phyloP scores from a whole-genome alignment of 2,888 invertebrate species.

The Meliscaeva auricollis region DNA sequence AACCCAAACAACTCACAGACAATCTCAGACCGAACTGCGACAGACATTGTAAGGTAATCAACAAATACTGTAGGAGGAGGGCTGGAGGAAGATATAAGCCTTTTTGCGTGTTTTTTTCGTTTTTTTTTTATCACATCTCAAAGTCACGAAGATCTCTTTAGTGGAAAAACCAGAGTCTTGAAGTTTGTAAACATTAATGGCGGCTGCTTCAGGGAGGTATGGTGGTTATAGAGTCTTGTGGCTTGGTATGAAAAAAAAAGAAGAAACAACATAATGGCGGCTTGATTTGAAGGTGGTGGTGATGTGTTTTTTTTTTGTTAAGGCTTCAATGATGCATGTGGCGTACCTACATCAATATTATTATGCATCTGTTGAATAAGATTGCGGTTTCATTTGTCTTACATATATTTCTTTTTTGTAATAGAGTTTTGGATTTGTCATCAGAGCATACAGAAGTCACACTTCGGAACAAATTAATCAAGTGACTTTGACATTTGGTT shows the following conservation, averaged over 20 bases:
- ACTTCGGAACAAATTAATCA: conserved; percentile 55
- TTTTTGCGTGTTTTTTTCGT: conserved; percentile 2
- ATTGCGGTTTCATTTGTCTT: conserved; percentile 70
- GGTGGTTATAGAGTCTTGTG: conserved; percentile 1
- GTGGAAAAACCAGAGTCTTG: conserved; percentile 68
- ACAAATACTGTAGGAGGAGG: conserved; percentile 24
- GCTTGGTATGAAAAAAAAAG: conserved; percentile 2
- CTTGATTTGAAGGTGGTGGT: conserved; percentile 31
- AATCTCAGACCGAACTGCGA: conserved; percentile 16
- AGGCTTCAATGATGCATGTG: conserved; percentile 56
- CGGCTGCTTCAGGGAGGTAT: conserved; percentile 40
- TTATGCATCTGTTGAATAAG: conserved; percentile 44
- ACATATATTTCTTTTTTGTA: background rate
- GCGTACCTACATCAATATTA: conserved; percentile 30
- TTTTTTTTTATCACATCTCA: conserved; percentile 49
- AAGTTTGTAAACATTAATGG: conserved; percentile 67
- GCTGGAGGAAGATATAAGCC: conserved; percentile 17
- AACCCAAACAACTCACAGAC: conserved; percentile 12
- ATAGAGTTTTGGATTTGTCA: conserved; percentile 20
- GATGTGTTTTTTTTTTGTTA: conserved; percentile 53
- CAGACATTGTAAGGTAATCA: conserved; percentile 53
- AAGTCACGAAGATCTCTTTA: conserved; percentile 65
- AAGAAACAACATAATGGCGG: conserved; percentile 55
- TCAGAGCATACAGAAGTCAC: conserved; percentile 17
- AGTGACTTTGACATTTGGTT: conserved; percentile 45